phyloP scores from a whole-genome alignment of 2,888 invertebrate genomes.

The Caprella mutica region DNA sequence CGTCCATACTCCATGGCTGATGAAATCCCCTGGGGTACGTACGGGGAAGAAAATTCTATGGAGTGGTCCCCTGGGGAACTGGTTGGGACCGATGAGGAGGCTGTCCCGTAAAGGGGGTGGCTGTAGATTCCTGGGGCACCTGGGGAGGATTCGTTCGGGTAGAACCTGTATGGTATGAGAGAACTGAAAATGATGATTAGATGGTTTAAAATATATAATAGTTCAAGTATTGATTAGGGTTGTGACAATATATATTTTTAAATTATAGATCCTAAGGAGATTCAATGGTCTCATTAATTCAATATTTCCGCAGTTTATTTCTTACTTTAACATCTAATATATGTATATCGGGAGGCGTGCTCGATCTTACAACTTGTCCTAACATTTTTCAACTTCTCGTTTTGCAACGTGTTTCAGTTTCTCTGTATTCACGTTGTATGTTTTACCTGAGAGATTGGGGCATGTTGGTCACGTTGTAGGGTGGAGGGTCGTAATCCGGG shows the following conservation, averaged over 20 bases:
- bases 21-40: conserved; percentile 1
- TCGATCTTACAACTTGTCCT: no score
- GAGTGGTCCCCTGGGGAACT: not conserved
- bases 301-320: no score
- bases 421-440: no score
- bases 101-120: not conserved
- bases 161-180: not conserved
- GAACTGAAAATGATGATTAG: not conserved
- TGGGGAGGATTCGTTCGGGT: not conserved
- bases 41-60: not conserved
- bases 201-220: not conserved
- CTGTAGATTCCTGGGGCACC: conserved; percentile 1
- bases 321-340: no score
- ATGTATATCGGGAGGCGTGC: no score
- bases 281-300: no score
- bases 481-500: conserved; percentile 30
- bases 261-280: no score
- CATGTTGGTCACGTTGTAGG: conserved; percentile 26
- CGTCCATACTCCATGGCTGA: conserved; percentile 8
- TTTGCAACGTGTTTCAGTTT: no score
- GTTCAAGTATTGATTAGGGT: no score
- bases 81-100: not conserved
- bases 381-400: no score
- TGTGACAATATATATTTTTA: no score
- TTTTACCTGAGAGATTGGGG: conserved; percentile 18